These are phyloP conservation scores for Spodoptera littoralis DNA, from an alignment of 2,888 invertebrate genomes.

Conservation along the genomic window DNA sequence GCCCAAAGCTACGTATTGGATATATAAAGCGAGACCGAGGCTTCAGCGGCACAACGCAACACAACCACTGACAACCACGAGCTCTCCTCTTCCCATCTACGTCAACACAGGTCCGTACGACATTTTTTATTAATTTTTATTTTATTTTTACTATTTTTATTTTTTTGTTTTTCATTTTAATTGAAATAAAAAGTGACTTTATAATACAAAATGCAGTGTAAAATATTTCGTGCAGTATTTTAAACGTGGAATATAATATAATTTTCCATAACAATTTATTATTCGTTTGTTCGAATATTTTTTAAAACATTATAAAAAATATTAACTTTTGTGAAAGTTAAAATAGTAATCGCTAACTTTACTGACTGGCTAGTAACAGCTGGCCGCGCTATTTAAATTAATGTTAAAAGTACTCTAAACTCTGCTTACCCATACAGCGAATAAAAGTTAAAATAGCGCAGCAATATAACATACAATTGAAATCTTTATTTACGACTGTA, in stretches of 20 bases:
- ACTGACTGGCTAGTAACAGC: too few species aligned
- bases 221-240: too few species aligned
- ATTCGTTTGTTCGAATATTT: too few species aligned
- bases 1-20: slow-evolving; percentile 56
- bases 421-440: background rate
- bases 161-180: background rate
- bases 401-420: too few species aligned
- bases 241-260: too few species aligned
- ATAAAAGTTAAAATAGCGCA: background rate
- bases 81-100: slow-evolving; percentile 60
- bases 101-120: slow-evolving; percentile 67
- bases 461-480: slow-evolving; percentile 5
- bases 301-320: too few species aligned
- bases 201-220: too few species aligned
- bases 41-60: slow-evolving; percentile 73
- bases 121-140: slow-evolving; percentile 16
- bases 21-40: slow-evolving; percentile 75
- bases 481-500: slow-evolving; percentile 18
- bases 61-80: slow-evolving; percentile 68
- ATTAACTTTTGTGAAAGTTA: too few species aligned
- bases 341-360: too few species aligned
- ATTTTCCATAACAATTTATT: too few species aligned
- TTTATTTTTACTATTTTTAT: slow-evolving; percentile 9
- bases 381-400: too few species aligned
- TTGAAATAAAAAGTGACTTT: background rate